Evolutionary conservation across 2,797 vertebrate genomes (phyloP).

Genomic region (Buceros bicornis): DNA sequence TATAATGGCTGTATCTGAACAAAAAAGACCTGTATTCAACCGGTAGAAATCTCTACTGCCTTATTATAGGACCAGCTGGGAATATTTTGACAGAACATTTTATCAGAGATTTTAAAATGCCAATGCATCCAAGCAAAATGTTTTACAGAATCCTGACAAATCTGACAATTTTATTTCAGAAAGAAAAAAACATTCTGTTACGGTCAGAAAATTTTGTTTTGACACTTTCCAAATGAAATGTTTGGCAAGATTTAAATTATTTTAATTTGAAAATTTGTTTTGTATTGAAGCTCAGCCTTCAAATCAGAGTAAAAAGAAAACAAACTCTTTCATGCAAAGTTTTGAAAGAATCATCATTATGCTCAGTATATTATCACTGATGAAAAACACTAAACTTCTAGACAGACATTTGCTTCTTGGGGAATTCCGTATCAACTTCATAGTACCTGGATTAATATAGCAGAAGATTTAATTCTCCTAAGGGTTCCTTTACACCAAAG

Average conservation of each 20-base stretch:
- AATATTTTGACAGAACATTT: constrained; percentile 69
- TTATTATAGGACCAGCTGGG: constrained; percentile 50
- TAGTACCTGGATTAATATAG: not conserved
- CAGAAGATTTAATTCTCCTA: not conserved
- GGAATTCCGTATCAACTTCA: not conserved
- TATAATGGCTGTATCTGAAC: constrained; percentile 20
- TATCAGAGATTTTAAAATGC: constrained; percentile 54
- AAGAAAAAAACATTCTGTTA: not conserved
- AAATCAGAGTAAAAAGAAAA: not conserved
- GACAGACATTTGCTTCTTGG: not conserved
- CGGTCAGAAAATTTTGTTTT: constrained; percentile 59
- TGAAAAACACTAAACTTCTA: not conserved
- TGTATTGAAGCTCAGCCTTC: not conserved
- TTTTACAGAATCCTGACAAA: constrained; percentile 60
- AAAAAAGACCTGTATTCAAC: constrained; percentile 32
- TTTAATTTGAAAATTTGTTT: constrained; percentile 26
- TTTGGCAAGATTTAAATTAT: constrained; percentile 28
- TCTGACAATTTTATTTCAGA: constrained; percentile 6
- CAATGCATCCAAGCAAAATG: constrained; percentile 22
- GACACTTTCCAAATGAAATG: constrained; percentile 44
- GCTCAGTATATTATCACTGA: not conserved
- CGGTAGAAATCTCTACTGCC: constrained; percentile 28
- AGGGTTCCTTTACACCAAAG: not conserved
- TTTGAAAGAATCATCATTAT: not conserved
- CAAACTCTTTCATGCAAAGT: not conserved